Base-by-base conservation (phyloP, 2,888 invertebrate species). In the Cylloceria caligata region DNA sequence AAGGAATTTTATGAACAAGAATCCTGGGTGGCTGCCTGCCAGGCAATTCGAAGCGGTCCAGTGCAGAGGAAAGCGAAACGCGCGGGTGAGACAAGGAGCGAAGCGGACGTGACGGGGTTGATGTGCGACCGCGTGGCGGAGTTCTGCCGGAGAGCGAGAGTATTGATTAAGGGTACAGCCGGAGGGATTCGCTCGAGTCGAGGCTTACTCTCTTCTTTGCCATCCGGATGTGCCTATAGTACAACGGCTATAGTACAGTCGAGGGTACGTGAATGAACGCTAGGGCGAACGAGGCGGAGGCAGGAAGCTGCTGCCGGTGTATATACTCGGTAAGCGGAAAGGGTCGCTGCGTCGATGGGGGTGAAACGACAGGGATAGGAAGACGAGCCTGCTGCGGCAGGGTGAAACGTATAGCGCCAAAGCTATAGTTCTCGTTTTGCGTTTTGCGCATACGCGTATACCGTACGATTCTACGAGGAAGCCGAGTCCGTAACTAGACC, bases 131-230 rank as follows among this genome's bases (percentile, higher is more conserved):
- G 67, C 79, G 82, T 60, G 75, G 55, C 60, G 34, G 34, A 52
- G 65, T 74, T 78, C 73, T 75, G 81, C 79, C 83, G 84, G 73
- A 84, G 84, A 86, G 84, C 87, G 68, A 86, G 85, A 90, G 90
- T 90, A 90, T 90, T 90, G 90, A 90, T 90, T 88, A 89, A 90
- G 87, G 89, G 87, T 60, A 87, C 85, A 69, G 85, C 77, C 84
- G 85, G 88, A 88, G 88, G 87, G 85, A 79, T 86, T 83, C 84
- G 83, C 83, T 80, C 78, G 47, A 78, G 86, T 83, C 86, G 87
- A 84, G 86, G 83, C 84, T 86, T 86, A 82, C 84, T 84, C 86
- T 85, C 86, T 85, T 82, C 83, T 79, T 67, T 52, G 57, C 78
- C 27, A 78, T 71, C 69, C 71, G 69, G 60, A 72, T 47, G 69